Evolutionary conservation across 1,140 invertebrate species (phyloP), one percentile per base, ranked within the genome.

Genomic region (Cydia strobilella): DNA sequence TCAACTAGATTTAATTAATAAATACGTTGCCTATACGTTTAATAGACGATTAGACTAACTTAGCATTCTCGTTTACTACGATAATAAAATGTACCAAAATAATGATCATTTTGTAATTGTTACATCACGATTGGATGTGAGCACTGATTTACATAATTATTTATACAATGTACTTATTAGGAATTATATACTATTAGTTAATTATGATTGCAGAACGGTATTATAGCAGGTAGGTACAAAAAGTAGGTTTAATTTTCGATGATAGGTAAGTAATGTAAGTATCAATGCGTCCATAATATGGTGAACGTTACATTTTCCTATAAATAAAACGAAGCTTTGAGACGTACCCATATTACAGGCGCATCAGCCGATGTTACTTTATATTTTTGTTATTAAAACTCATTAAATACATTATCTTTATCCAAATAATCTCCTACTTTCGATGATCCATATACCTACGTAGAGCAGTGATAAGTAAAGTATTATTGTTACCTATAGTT

Each of bases 401-500:
- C 18, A 54, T 13, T 59, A 10, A 23, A 12, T 23, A 23, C 65
- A 66, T 66, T 35, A 35, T 69, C 27, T 69, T 69, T 69, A 66
- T 69, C 48, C 6, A 51, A n/a, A 69, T 35, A 23, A 31, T 66
- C 6, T 35, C 63, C 27, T 69, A 69, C 65, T 31, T 69, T 42
- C 31, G 31, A 69, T 42, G 65, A 69, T 69, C n/a, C 15, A 69
- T 69, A 69, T n/a, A 42, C 6, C 25, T 69, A 66, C 10, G 27
- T n/a, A 69, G 31, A 69, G 15, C 27, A 31, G 23, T 42, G 65
- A 69, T 42, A 66, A 31, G 25, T 65, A n/a, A 31, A 31, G 27
- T 69, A 39, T 69, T 69, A 69, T 69, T 39, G 65, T 69, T 69
- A 51, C 72, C n/a, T 74, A 39, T 74, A 73, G 48, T 75, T 63